Conservation (phyloP, 1,140 invertebrate species). For the Calliopsis andreniformis region DNA sequence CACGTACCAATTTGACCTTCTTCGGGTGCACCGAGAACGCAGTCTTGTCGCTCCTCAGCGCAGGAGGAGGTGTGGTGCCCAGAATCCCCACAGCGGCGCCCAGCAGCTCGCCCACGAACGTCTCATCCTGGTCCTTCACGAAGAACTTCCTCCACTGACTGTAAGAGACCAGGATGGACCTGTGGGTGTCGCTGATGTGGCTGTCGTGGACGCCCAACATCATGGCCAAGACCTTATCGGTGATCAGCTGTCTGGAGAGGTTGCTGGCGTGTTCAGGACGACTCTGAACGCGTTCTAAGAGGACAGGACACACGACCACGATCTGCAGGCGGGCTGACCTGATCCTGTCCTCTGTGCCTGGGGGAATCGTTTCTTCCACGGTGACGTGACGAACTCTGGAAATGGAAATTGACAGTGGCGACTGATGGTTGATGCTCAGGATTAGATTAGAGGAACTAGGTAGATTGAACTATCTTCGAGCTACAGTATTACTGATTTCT, state of each 20-base stretch:
- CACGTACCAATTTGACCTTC: slow-evolving; percentile 89
- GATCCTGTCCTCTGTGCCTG: slow-evolving; percentile 83
- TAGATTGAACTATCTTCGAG: too few relatives aligned
- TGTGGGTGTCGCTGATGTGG: slow-evolving; percentile 84
- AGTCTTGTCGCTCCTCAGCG: slow-evolving; percentile 83
- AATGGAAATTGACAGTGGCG: not conserved
- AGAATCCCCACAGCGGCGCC: slow-evolving; percentile 89
- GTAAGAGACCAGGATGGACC: slow-evolving; percentile 86
- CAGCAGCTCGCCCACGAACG: slow-evolving; percentile 90
- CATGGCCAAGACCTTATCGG: slow-evolving; percentile 89
- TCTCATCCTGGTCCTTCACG: slow-evolving; percentile 89
- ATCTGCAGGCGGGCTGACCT: slow-evolving; percentile 87
- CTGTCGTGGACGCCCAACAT: slow-evolving; percentile 87
- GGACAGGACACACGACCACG: slow-evolving; percentile 88
- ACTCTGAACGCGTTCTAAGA: slow-evolving; percentile 85
- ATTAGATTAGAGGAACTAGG: too few relatives aligned
- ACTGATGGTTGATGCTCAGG: not conserved
- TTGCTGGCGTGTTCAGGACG: slow-evolving; percentile 80
- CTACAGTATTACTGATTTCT: too few relatives aligned
- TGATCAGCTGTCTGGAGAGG: slow-evolving; percentile 84
- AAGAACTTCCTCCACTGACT: slow-evolving; percentile 89
- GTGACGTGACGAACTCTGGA: slow-evolving; percentile 87
- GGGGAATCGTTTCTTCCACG: slow-evolving; percentile 86
- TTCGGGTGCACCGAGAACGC: slow-evolving; percentile 90
- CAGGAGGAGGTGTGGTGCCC: slow-evolving; percentile 83